phyloP scores from a whole-genome alignment of 2,797 vertebrate genomes.

The Pangasius larnaudii region DNA sequence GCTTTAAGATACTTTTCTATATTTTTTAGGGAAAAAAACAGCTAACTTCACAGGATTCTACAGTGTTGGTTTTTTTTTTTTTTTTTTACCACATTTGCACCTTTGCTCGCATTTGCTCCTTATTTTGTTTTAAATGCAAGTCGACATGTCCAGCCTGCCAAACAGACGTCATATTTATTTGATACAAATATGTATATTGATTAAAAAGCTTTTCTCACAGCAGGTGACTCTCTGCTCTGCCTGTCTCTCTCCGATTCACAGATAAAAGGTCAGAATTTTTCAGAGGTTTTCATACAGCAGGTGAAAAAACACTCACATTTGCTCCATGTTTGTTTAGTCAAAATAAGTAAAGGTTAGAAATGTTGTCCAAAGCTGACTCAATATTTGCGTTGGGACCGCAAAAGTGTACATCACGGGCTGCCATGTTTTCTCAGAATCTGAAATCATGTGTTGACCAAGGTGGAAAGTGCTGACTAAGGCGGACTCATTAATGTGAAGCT shows the following conservation, averaged over 20 bases:
- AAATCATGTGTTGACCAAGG: not conserved
- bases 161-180: not conserved
- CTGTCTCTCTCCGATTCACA: not conserved
- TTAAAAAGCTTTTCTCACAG: not conserved
- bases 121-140: not conserved
- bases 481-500: not conserved
- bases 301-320: not conserved
- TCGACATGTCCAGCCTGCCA: not conserved
- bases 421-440: not conserved
- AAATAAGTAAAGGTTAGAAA: not conserved
- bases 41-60: not conserved
- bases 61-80: not conserved
- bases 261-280: not conserved
- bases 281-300: not conserved
- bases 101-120: not conserved
- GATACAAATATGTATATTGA: not conserved
- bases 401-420: not conserved
- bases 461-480: not conserved
- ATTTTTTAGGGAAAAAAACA: not conserved
- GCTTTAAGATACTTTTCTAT: not conserved
- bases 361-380: not conserved
- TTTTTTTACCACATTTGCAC: not conserved
- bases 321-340: conserved; percentile 3
- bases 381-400: not conserved
- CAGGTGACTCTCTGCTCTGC: not conserved